Evolutionary conservation across 2,888 invertebrate species (phyloP), one percentile per base, ranked within the genome.

Genomic region (Bombyx huttoni): DNA sequence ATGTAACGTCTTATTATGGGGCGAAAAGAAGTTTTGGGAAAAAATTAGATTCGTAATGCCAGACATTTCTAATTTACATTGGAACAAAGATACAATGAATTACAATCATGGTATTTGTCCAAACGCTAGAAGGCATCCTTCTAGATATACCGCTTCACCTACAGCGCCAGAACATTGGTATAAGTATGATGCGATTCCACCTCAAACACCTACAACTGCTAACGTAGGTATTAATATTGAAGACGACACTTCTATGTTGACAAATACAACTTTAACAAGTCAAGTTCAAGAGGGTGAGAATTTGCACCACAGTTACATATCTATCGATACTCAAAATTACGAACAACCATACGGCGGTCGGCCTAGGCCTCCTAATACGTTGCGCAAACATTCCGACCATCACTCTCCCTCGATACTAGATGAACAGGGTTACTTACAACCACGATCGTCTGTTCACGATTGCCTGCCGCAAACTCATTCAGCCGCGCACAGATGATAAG

Each of bases 11-110:
- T 90, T 93, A 59, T 90, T 93, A 59, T 94, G 94, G 92, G 94
- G 94, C 58, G 96, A 96, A 79, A 93, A 93, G 67, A 90, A 94
- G 66, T 97, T 97, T 85, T 97, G 96, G 96, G 94, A 95, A 66
- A 96, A 96, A 81, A 90, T 97, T 58, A 91, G 94, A 58, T 92
- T 90, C 82, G 93, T 94, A 52, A 93, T 96, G 92, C 96, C 96
- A 55, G 96, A 97, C 62, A 87, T 89, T 61, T 85, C 90, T 52
- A 91, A 91, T 70, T 87, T 91, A 64, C 89, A 91, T 68, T 91
- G 91, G 88, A 91, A 91, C 70, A 89, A 90, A 64, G 89, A 88
- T 56, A 77, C 80, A 58, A 74, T 90, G 59, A 90, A 89, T 77
- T 89, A 89, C 64, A 87, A 82, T 68, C 89, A 89, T 68, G 82